A percentile compares a stretch with the other conserved stretches of the same genome.
Conservation (phyloP, 2,888 invertebrate species). For the Epirrita christyi region DNA sequence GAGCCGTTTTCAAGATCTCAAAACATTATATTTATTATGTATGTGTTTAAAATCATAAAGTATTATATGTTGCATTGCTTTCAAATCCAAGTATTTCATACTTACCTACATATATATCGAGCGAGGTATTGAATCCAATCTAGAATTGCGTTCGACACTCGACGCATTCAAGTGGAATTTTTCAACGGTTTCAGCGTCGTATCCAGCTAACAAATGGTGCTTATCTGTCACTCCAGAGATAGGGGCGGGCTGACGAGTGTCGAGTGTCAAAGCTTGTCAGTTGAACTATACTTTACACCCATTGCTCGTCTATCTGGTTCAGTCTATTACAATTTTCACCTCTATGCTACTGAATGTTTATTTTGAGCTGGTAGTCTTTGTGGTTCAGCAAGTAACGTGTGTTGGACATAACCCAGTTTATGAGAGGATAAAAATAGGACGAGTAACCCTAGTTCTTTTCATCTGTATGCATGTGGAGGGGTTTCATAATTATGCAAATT, state of each 20-base stretch:
- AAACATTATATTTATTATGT: too few relatives aligned
- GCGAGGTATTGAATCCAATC: conserved; percentile 1
- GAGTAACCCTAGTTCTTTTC: conserved; percentile 34
- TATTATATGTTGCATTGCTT: too few relatives aligned
- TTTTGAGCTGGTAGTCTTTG: conserved; percentile 45
- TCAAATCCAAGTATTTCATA: too few relatives aligned
- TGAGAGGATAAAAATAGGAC: conserved; percentile 40
- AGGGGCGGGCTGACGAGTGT: conserved; percentile 59
- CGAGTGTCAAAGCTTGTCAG: conserved; percentile 67
- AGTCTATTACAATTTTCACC: conserved; percentile 44
- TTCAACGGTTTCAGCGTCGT: conserved; percentile 49
- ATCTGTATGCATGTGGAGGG: conserved; percentile 28
- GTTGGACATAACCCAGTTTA: conserved; percentile 48
- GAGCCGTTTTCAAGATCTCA: too few relatives aligned
- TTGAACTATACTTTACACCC: conserved; percentile 53
- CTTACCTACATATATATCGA: too few relatives aligned
- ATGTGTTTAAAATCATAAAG: too few relatives aligned
- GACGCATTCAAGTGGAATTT: conserved; percentile 31
- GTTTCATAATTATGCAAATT: conserved; percentile 29
- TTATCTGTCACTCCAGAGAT: conserved; percentile 68
- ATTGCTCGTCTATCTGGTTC: conserved; percentile 37
- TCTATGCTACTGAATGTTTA: conserved; percentile 47
- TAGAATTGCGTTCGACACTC: conserved; percentile 7
- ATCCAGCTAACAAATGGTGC: conserved; percentile 64
- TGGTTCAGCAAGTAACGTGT: conserved; percentile 43